Evolutionary conservation across 1,140 invertebrate species (phyloP).

Genomic region (Heliconius hewitsoni): DNA sequence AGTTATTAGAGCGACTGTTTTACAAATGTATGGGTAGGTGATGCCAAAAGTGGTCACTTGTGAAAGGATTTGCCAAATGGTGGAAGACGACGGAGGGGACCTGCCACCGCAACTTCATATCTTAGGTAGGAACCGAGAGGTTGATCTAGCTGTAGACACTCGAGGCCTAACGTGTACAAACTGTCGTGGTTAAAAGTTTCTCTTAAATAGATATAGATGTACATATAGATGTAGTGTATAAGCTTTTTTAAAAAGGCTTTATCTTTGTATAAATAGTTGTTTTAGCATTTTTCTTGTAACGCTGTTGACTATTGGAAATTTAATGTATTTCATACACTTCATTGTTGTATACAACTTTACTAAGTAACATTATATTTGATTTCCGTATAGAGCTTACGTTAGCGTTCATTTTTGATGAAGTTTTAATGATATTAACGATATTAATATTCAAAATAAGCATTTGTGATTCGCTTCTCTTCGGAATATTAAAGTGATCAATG

Average conservation of each 20-base stretch:
- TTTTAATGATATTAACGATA: slow-evolving; percentile 20
- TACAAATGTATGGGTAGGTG: slow-evolving; percentile 23
- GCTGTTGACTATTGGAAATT: slow-evolving; percentile 53
- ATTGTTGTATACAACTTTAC: slow-evolving; percentile 49
- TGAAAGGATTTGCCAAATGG: slow-evolving; percentile 61
- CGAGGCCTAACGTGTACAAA: slow-evolving; percentile 52
- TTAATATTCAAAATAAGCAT: slow-evolving; percentile 16
- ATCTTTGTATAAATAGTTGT: slow-evolving; percentile 55
- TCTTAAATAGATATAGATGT: slow-evolving; percentile 46
- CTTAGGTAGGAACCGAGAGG: slow-evolving; percentile 60
- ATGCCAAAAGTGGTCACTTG: slow-evolving; percentile 61
- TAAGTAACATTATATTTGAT: slow-evolving; percentile 32
- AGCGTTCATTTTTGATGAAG: slow-evolving; percentile 19
- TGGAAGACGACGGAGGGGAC: slow-evolving; percentile 58
- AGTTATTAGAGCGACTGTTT: background rate
- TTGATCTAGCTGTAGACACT: slow-evolving; percentile 46
- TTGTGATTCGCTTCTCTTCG: slow-evolving; percentile 24
- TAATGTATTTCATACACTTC: slow-evolving; percentile 48
- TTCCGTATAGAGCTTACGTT: slow-evolving; percentile 40
- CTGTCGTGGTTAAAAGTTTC: slow-evolving; percentile 58
- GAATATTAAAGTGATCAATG: slow-evolving; percentile 21
- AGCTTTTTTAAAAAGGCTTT: slow-evolving; percentile 56
- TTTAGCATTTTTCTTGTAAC: slow-evolving; percentile 52
- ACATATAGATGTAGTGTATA: slow-evolving; percentile 45
- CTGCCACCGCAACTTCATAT: slow-evolving; percentile 73